Conservation (phyloP, 2,797 vertebrate genomes). For the Lophotriccus pileatus region DNA sequence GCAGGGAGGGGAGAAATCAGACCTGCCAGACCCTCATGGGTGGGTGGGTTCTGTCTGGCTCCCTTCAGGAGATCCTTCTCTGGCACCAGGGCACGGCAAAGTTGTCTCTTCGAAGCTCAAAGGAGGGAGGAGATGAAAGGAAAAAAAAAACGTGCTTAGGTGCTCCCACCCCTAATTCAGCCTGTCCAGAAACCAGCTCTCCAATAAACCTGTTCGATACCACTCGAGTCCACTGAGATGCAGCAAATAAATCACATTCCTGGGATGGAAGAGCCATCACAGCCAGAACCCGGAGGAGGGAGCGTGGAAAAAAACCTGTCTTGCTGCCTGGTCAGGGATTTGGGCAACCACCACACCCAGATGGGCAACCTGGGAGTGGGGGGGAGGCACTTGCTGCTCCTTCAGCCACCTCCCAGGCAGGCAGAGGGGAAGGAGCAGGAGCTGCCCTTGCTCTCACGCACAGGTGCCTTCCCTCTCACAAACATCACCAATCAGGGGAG, state of each 20-base stretch:
- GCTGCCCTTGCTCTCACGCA: neutral
- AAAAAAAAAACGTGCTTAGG: neutral
- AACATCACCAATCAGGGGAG: neutral
- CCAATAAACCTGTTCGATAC: neutral
- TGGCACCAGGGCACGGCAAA: neutral
- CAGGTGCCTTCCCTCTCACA: neutral
- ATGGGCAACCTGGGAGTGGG: accelerated
- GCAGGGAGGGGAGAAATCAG: neutral
- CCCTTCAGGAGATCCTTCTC: accelerated
- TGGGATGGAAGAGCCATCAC: neutral
- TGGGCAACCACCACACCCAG: neutral
- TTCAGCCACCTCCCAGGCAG: accelerated
- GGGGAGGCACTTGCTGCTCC: neutral
- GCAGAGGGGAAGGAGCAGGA: neutral
- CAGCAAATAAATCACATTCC: neutral
- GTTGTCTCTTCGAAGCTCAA: neutral
- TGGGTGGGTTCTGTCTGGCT: neutral
- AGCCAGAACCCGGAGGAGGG: neutral
- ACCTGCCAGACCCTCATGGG: accelerated
- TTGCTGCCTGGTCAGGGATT: accelerated
- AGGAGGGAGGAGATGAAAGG: neutral
- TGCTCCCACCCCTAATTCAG: neutral
- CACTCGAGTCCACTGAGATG: neutral
- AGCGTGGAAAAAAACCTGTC: accelerated
- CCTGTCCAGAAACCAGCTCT: neutral